Evolutionary conservation across 2,888 invertebrate species (phyloP), one percentile per base, ranked within the genome.

Genomic region (Acleris emargana): DNA sequence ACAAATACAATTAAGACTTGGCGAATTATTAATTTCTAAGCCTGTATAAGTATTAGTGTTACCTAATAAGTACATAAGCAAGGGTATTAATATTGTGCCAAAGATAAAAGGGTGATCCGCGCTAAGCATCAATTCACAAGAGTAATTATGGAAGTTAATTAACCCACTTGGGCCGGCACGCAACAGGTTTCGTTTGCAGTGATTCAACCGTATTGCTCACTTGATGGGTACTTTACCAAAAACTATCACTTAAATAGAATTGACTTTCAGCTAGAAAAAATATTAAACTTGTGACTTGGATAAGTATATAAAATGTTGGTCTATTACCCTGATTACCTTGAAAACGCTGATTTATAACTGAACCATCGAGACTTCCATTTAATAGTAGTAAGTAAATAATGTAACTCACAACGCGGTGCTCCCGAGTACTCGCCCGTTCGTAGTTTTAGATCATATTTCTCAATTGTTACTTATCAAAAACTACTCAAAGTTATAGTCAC

Each of bases 391-490:
- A 43, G 18, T 32, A 18, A 13, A 25, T 28, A 11, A 59, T 54
- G n/a, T 22, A 43, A 2, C 18, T 28, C 25, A 61, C 38, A 63
- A 9, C 59, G 55, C 43, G 68, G 68, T 57, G 38, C 68, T 70
- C 51, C 54, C 67, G 50, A 68, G 82, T 85, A 89, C 89, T 86
- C 88, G 87, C 86, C 89, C 89, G 83, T 80, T 78, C 76, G 76
- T 74, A 78, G 75, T 82, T 80, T 59, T 54, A 50, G 54, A 43
- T 60, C 49, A 16, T 81, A 82, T 72, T 83, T 85, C 83, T 87
- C 80, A 86, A 89, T 89, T 84, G 86, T 89, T 86, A 89, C 88
- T 90, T 91, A 91, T 91, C 89, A 91, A 92, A 92, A 92, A 90
- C 92, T 92, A 91, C 92, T 78, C 81, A 78, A 88, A 88, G 85